These are phyloP conservation scores for Trinectes maculatus DNA, from an alignment of 2,113 vertebrate genomes.

Conservation along the genomic window DNA sequence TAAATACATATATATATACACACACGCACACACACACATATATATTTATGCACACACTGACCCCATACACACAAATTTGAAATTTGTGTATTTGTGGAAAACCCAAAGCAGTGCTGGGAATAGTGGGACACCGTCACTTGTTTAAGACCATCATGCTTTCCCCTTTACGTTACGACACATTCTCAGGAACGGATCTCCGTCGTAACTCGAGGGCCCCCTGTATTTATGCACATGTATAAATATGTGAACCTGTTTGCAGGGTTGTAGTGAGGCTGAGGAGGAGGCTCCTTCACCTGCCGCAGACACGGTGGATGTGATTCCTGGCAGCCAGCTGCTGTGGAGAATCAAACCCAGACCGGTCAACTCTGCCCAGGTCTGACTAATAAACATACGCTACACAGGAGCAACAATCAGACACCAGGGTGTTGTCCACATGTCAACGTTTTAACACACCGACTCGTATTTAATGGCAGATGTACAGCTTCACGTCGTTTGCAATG, in stretches of 20 bases:
- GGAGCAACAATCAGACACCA: background rate
- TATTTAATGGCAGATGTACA: slow-evolving; percentile 91
- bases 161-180: no score
- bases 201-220: no score
- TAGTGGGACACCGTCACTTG: no score
- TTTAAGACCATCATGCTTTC: no score
- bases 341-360: slow-evolving; percentile 90
- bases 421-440: background rate
- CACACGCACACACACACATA: no score
- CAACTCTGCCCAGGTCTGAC: slow-evolving; percentile 90
- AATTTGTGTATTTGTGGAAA: no score
- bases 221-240: no score
- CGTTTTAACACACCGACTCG: background rate
- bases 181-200: no score
- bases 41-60: no score
- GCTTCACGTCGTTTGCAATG: slow-evolving; percentile 96
- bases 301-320: slow-evolving; percentile 91
- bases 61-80: no score
- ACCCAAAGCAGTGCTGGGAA: no score
- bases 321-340: slow-evolving; percentile 94
- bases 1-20: no score
- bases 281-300: slow-evolving; percentile 86
- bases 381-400: background rate
- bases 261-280: slow-evolving; percentile 83
- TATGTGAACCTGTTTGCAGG: slow-evolving; percentile 66